Evolutionary conservation across 2,888 invertebrate species (phyloP).

Genomic region (Lymantria dispar): DNA sequence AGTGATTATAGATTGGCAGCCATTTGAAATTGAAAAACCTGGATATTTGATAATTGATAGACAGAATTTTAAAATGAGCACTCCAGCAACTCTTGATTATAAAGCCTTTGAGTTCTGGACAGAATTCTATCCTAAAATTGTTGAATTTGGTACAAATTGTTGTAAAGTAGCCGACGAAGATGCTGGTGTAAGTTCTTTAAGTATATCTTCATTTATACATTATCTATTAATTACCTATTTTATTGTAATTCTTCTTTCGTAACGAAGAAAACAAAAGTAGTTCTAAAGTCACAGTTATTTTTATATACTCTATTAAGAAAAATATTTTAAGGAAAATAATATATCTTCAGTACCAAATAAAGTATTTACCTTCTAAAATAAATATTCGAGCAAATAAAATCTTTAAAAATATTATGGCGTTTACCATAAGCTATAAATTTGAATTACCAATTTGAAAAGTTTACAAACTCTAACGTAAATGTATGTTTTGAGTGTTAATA

Average conservation of each 20-base stretch:
- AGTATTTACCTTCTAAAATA: slow-evolving; percentile 42
- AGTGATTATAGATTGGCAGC: slow-evolving; percentile 89
- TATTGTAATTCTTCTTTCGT: slow-evolving; percentile 52
- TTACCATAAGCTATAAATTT: too few relatives aligned
- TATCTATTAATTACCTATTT: slow-evolving; percentile 50
- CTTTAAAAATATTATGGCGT: too few relatives aligned
- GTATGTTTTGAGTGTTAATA: too few relatives aligned
- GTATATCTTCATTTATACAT: slow-evolving; percentile 39
- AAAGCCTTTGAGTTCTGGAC: slow-evolving; percentile 93
- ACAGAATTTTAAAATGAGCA: slow-evolving; percentile 88
- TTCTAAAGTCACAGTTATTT: slow-evolving; percentile 59
- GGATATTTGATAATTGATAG: slow-evolving; percentile 89
- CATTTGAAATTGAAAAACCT: slow-evolving; percentile 85
- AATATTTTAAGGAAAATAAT: slow-evolving; percentile 56
- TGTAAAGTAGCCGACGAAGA: slow-evolving; percentile 84
- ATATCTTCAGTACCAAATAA: slow-evolving; percentile 36
- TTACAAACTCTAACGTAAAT: too few relatives aligned
- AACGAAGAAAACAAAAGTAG: slow-evolving; percentile 34
- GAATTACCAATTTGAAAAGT: too few relatives aligned
- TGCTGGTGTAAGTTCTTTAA: slow-evolving; percentile 52
- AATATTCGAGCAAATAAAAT: slow-evolving; percentile 39
- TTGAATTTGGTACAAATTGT: slow-evolving; percentile 88
- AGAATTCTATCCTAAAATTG: slow-evolving; percentile 89
- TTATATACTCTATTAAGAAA: slow-evolving; percentile 70
- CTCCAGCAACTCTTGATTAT: slow-evolving; percentile 85